These are phyloP conservation scores for Calliphora vicina DNA, from an alignment of 1,140 invertebrate species.

Conservation along the genomic window DNA sequence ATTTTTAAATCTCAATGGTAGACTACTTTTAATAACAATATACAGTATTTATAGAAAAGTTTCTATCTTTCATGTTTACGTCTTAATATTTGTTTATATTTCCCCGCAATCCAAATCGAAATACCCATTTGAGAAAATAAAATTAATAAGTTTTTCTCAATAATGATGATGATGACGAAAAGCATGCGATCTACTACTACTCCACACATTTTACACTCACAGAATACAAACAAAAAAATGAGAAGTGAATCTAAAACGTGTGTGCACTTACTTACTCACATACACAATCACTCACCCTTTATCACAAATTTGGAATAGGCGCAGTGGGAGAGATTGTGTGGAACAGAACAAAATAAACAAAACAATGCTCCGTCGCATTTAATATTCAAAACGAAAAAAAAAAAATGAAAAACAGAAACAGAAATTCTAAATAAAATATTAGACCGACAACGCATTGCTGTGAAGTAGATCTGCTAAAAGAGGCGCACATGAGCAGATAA, in stretches of 20 bases:
- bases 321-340: background rate
- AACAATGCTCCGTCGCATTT: background rate
- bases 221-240: background rate
- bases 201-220: background rate
- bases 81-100: no score
- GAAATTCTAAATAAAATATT: background rate
- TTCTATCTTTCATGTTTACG: no score
- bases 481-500: conserved; percentile 2
- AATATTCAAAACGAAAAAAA: background rate
- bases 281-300: background rate
- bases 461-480: background rate
- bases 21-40: no score
- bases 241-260: background rate
- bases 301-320: background rate
- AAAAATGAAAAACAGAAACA: background rate
- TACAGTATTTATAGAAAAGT: no score
- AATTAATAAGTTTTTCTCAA: background rate
- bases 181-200: background rate
- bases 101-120: background rate
- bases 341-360: background rate
- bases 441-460: background rate
- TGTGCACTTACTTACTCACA: background rate
- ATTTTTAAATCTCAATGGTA: no score
- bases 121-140: background rate
- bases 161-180: background rate